Evolutionary conservation across 2,797 vertebrate species (phyloP).

Genomic region (Neosalanx taihuensis): DNA sequence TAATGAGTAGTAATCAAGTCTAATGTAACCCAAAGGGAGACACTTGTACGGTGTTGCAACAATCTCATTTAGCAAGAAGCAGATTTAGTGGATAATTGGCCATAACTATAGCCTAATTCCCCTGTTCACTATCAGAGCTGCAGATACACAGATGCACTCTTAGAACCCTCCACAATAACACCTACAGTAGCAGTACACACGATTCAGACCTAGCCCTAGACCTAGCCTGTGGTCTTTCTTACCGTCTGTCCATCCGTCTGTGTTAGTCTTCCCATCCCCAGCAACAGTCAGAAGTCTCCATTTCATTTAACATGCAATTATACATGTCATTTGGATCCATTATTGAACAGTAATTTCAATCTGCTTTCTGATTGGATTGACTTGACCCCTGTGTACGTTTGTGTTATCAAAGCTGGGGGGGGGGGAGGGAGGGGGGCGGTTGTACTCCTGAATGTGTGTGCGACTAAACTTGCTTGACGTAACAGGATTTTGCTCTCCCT

Average conservation of each 20-base stretch:
- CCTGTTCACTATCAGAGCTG: slow-evolving; percentile 67
- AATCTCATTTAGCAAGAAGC: slow-evolving; percentile 79
- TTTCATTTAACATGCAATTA: background rate
- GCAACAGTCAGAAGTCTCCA: too few relatives aligned
- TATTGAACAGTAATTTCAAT: background rate
- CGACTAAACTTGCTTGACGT: background rate
- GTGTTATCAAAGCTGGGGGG: background rate
- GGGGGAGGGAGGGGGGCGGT: too few relatives aligned
- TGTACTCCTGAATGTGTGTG: background rate
- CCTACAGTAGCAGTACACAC: background rate
- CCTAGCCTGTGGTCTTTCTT: too few relatives aligned
- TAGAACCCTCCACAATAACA: slow-evolving; percentile 18
- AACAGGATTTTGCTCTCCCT: background rate
- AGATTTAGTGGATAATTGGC: slow-evolving; percentile 82
- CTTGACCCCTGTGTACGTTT: background rate
- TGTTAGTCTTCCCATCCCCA: too few relatives aligned
- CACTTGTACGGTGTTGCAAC: slow-evolving; percentile 76
- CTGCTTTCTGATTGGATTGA: background rate
- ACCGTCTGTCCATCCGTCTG: too few relatives aligned
- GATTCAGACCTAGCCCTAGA: background rate
- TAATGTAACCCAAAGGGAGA: slow-evolving; percentile 83
- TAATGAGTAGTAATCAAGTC: slow-evolving; percentile 86
- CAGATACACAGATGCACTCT: slow-evolving; percentile 57
- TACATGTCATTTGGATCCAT: background rate
- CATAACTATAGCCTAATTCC: slow-evolving; percentile 76